Conservation (phyloP, 92 coral and sea anemone genomes). For the Phymanthus crucifer region DNA sequence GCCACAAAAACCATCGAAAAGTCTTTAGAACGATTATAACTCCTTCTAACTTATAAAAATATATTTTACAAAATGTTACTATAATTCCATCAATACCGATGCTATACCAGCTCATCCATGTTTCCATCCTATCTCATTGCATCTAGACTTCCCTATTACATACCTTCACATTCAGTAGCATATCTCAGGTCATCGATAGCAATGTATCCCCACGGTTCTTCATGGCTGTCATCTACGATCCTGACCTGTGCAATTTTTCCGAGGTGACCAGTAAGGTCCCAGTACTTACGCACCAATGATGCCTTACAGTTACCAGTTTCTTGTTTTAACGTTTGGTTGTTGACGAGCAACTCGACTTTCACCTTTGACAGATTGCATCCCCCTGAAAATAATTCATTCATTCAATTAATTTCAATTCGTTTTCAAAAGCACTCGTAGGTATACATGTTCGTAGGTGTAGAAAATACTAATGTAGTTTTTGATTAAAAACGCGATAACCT, state of each 20-base stretch:
- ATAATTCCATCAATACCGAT: neutral
- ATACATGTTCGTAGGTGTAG: too few relatives aligned
- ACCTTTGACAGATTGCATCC: constrained; percentile 39
- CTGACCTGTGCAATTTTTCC: constrained; percentile 43
- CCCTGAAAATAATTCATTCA: constrained; percentile 18
- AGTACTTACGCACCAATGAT: constrained; percentile 27
- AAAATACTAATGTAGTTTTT: too few relatives aligned
- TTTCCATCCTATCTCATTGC: neutral
- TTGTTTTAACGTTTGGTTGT: constrained; percentile 21
- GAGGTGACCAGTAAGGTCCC: constrained; percentile 18
- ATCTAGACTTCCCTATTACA: neutral
- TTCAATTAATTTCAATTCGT: too few relatives aligned
- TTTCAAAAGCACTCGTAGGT: too few relatives aligned
- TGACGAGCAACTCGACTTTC: constrained; percentile 55
- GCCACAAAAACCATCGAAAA: too few relatives aligned
- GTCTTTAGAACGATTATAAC: too few relatives aligned
- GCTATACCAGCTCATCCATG: neutral
- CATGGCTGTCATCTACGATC: constrained; percentile 46
- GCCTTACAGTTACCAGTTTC: constrained; percentile 43
- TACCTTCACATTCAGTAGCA: constrained; percentile 55
- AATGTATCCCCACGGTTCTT: constrained; percentile 45
- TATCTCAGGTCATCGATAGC: constrained; percentile 50
- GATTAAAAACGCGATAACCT: too few relatives aligned
- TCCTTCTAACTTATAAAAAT: too few relatives aligned
- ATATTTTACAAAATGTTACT: too few relatives aligned